These are phyloP conservation scores for Beris chalybata DNA, from an alignment of 2,888 invertebrate species.

Conservation along the genomic window DNA sequence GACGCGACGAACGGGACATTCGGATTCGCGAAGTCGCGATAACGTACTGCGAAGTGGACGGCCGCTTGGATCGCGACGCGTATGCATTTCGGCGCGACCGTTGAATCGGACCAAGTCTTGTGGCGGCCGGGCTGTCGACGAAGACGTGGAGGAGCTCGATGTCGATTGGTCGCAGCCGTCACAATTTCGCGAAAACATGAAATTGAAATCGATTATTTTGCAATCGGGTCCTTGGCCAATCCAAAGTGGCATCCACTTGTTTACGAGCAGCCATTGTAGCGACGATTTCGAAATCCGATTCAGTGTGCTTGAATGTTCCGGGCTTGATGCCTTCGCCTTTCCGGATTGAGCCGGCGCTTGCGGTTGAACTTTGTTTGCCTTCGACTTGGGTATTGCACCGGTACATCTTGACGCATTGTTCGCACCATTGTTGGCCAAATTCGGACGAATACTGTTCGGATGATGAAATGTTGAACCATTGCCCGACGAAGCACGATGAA, in stretches of 20 bases:
- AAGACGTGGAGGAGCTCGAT: constrained; percentile 34
- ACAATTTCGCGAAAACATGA: constrained; percentile 57
- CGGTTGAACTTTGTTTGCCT: constrained; percentile 41
- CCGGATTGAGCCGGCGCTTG: constrained; percentile 47
- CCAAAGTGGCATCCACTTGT: constrained; percentile 68
- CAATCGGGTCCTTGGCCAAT: constrained; percentile 61
- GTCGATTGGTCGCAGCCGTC: constrained; percentile 49
- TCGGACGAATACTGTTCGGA: background rate
- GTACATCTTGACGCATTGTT: constrained; percentile 28
- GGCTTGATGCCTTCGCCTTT: constrained; percentile 38
- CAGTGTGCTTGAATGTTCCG: constrained; percentile 48
- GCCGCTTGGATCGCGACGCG: constrained; percentile 43
- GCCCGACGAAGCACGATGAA: constrained; percentile 47
- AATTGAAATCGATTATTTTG: constrained; percentile 59
- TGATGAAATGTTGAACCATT: constrained; percentile 35
- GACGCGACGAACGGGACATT: constrained; percentile 40
- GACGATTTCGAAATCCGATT: constrained; percentile 64
- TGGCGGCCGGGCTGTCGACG: constrained; percentile 46
- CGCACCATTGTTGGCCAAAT: background rate
- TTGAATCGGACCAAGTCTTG: constrained; percentile 55
- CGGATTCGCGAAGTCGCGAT: constrained; percentile 49
- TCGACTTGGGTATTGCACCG: constrained; percentile 40
- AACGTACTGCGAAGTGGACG: constrained; percentile 52
- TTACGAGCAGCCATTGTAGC: constrained; percentile 67
- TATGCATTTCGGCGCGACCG: constrained; percentile 48